Conservation (phyloP, 2,113 vertebrate species). For the chimpanzee (Pan troglodytes) region NHGRI_mPanTro3-v2.1_pri NC_072398.2:210046501-210047000, state of each 20-base stretch:
- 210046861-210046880: constrained; percentile 32
- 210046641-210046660: neutral
- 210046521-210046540: neutral
- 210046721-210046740: constrained; percentile 18
- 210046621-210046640: neutral
- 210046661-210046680: neutral
- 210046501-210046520: neutral
- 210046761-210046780: neutral
- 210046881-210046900: neutral
- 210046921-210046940: neutral
- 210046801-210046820: neutral
- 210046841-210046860: neutral
- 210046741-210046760: neutral
- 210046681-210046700: neutral
- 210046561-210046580: neutral
- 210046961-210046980: constrained; percentile 1
- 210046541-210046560: neutral
- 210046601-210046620: neutral
- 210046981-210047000: neutral
- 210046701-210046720: constrained; percentile 20
- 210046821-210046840: neutral
- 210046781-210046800: neutral
- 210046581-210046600: neutral
- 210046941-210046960: constrained; percentile 25
- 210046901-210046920: constrained; percentile 5